Base-by-base conservation (phyloP, 2,797 vertebrate genomes). In the Coreius guichenoti region DNA sequence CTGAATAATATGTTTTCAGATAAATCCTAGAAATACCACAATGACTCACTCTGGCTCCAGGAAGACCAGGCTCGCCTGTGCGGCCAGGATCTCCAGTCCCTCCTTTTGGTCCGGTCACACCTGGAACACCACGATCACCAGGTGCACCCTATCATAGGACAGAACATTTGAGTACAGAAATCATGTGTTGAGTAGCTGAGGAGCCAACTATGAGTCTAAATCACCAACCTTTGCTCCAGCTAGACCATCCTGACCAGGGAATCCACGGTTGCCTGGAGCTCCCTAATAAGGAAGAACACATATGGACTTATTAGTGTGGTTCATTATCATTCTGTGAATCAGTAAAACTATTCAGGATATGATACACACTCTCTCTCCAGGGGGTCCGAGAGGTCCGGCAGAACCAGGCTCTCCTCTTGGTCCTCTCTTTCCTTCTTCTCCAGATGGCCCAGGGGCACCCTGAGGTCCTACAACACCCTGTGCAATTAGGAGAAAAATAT, bases 191-290 rank as follows among this genome's bases (percentile, higher is more conserved):
- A 39, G 12, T 17, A 68, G 45, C 9, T 68, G 45, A 65, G 31
- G 36, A 39, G 21, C 9, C n/a, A 58, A 29, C 49, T 17, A 7
- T 58, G 8, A 49, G 61, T 70, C 58, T 75, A 36, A 36, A 76
- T 81, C 0, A 93, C 95, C 91, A 88, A 99, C 98, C 97, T 99
- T 99, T 89, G 97, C 96, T 86, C 98, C 98, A 47, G 97, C 96
- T 91, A 99, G 95, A 91, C 98, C 98, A 83, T 99, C 98, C 87
- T 99, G 98, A 92, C 98, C 98, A 4, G 98, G 98, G 94, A 99
- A 99, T 91, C 98, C 98, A 3, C 98, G 97, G 90, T 99, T 99
- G 90, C 98, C 98, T 0, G 98, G 98, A 92, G 97, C 96, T 45
- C 97, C 98, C 98, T 99, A 84, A 0, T 88, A 93, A 82, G 79